A percentile compares a stretch with the other conserved stretches of the same genome.
Conservation (phyloP, 2,113 vertebrate species). For the human (Homo sapiens) region GRCh38 chr15:69937501-69938000, state of each 20-base stretch:
- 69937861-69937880: not conserved
- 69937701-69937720: not conserved
- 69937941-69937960: not conserved
- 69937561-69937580: not conserved
- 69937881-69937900: not conserved
- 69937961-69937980: not conserved
- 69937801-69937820: not conserved
- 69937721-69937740: not conserved
- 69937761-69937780: not conserved
- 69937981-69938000: not conserved
- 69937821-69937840: not conserved
- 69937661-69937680: not conserved
- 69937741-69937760: not conserved
- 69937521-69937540: not conserved
- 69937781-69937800: not conserved
- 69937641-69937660: not conserved
- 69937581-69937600: not conserved
- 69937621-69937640: not conserved
- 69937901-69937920: not conserved
- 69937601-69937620: not conserved
- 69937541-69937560: not conserved
- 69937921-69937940: not conserved
- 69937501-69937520: not conserved
- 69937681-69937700: not conserved
- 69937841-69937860: not conserved